Base-by-base conservation (phyloP, 1,140 invertebrate species). In the Adoxophyes honmai region DNA sequence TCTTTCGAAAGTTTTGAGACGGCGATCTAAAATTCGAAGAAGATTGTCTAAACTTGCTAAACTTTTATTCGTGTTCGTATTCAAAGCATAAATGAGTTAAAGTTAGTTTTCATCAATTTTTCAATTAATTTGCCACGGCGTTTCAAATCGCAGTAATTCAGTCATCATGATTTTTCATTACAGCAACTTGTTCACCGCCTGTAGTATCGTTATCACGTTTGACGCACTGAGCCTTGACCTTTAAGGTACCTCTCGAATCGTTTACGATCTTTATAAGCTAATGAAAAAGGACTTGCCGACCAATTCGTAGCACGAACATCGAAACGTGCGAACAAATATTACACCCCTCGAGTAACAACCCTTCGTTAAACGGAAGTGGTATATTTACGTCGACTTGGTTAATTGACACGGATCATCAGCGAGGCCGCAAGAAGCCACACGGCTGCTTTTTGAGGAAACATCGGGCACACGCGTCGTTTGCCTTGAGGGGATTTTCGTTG, bases 361-460 rank as follows among this genome's bases (percentile, higher is more conserved):
- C 42, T 8, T 28, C 21, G 21, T 48, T 48, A 10, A 48, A 48
- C 42, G 42, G 42, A 48, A 33, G 42, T 28, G 42, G 21, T 28
- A 48, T 48, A 21, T 48, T 48, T 48, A 18, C 42, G 8, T 13
- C 14, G 21, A 48, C 18, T 48, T 48, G 21, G 42, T 33, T 33
- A 5, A 21, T 48, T 48, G 42, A 4, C 21, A 18, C 10, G 18
- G 16, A 13, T 48, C 28, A 18, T 13, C 18, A 21, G 16, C 21
- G 16, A 48, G 42, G 21, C 16, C 21, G 6, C 21, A 28, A 28
- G 42, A 48, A 48, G 42, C 42, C 42, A 10, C 28, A 28, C 21
- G 18, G 42, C 2, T 18, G 42, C 10, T 18, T 28, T 28, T 28
- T 6, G 21, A 28, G 6, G 21, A 28, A 28, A 28, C 21, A n/a